Evolutionary conservation across 2,113 vertebrate species (phyloP), one percentile per base, ranked within the genome.

Genomic region (Neogale vison): DNA sequence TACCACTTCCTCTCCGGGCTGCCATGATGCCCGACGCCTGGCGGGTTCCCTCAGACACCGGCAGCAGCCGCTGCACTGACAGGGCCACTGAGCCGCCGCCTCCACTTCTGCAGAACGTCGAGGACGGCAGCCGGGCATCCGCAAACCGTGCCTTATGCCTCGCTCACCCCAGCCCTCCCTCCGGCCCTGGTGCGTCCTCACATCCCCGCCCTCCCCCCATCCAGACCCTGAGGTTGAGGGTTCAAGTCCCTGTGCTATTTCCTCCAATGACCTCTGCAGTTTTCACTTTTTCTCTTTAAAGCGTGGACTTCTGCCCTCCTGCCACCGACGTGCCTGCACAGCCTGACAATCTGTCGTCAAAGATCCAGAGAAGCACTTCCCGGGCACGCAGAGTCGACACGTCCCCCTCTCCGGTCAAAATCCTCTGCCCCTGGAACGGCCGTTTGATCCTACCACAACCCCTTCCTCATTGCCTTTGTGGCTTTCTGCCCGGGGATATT

Each of bases 351-450:
- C 72, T 42, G 1, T 17, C 13, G 24, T 15, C 24, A 8, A 45
- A 45, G 31, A 45, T 2, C 47, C 47, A 15, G 10, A 50, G 50
- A 13, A 34, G 14, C 20, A 24, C 8, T 3, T 52, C 34, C 11
- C 1, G 31, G 36, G 36, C 7, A n/a, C 4, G 0, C 7, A n/a
- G 26, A 1, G 18, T 4, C 29, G 0, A 7, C 77, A 3, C 0
- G 20, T 6, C 63, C 36, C n/a, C 1, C 17, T 31, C 6, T 34
- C n/a, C 3, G 31, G 1, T 6, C 59, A 31, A 34, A 15, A 31
- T 1, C 9, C 15, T 20, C 3, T 1, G 20, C 20, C 4, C n/a
- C 29, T 1, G 36, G 2, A 14, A 13, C 36, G 10, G 0, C 13
- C 1, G 0, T 31, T 3, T 7, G 34, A 3, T 1, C 2, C 34